These are phyloP conservation scores for Perognathus longimembris DNA, from an alignment of 2,113 vertebrate species.

Conservation along the genomic window DNA sequence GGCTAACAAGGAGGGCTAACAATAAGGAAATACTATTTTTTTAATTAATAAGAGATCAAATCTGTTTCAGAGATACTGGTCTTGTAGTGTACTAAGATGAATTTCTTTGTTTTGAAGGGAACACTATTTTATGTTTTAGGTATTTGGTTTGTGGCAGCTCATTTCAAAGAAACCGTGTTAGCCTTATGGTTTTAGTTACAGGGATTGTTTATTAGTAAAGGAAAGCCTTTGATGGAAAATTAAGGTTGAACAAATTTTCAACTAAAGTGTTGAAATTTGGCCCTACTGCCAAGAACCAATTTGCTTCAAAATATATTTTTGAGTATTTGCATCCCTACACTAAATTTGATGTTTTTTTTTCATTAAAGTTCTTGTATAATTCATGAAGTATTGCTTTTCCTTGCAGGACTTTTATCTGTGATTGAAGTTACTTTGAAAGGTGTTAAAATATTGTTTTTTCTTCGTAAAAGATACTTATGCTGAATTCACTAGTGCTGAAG, in stretches of 20 bases:
- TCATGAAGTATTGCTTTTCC: conserved; percentile 69
- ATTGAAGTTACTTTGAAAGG: conserved; percentile 76
- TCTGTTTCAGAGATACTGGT: background rate
- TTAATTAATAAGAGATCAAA: background rate
- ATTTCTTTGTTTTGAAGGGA: background rate
- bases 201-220: conserved; percentile 71
- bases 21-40: background rate
- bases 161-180: conserved; percentile 62
- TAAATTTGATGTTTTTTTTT: background rate
- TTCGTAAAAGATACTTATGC: conserved; percentile 56
- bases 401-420: conserved; percentile 31
- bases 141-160: conserved; percentile 52
- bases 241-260: conserved; percentile 66
- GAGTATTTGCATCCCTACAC: conserved; percentile 46
- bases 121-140: conserved; percentile 51
- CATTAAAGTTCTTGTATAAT: conserved; percentile 74
- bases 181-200: conserved; percentile 65
- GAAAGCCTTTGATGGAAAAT: conserved; percentile 72
- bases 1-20: background rate
- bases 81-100: background rate
- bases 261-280: background rate
- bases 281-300: conserved; percentile 59
- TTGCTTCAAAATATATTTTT: conserved; percentile 70
- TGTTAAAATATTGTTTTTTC: conserved; percentile 69
- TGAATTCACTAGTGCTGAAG: background rate